These are phyloP conservation scores for Aquila chrysaetos DNA, from an alignment of 2,797 vertebrate genomes.

Conservation along the genomic window DNA sequence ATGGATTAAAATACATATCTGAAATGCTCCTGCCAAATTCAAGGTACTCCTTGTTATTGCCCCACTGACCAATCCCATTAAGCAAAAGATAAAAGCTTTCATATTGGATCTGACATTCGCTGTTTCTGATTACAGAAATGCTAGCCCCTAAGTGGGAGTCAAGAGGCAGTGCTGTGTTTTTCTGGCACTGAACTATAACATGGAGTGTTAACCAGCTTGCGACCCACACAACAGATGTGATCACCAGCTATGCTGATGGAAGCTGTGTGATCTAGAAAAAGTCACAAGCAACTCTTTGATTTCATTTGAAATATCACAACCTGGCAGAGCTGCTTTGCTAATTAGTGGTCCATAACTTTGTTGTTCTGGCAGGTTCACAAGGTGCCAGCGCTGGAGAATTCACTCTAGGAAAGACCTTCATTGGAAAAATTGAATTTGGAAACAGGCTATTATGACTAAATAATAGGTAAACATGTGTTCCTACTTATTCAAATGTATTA, in stretches of 20 bases:
- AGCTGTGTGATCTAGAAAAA: conserved; percentile 6
- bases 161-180: background rate
- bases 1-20: background rate
- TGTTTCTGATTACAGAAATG: background rate
- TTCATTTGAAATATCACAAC: background rate
- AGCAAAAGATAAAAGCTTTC: background rate
- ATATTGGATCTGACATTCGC: background rate
- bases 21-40: background rate
- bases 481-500: background rate
- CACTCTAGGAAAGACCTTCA: background rate
- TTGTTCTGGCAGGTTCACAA: background rate
- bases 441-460: background rate
- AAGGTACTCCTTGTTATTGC: background rate
- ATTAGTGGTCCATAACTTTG: background rate
- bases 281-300: background rate
- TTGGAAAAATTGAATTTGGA: background rate
- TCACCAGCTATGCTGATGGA: background rate
- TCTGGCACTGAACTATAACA: background rate
- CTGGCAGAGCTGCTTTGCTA: background rate
- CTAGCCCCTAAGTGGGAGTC: background rate
- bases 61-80: background rate
- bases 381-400: background rate
- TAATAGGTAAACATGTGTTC: background rate
- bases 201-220: background rate
- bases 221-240: background rate